phyloP scores from a whole-genome alignment of 2,797 vertebrate genomes.

The Notamacropus eugenii region DNA sequence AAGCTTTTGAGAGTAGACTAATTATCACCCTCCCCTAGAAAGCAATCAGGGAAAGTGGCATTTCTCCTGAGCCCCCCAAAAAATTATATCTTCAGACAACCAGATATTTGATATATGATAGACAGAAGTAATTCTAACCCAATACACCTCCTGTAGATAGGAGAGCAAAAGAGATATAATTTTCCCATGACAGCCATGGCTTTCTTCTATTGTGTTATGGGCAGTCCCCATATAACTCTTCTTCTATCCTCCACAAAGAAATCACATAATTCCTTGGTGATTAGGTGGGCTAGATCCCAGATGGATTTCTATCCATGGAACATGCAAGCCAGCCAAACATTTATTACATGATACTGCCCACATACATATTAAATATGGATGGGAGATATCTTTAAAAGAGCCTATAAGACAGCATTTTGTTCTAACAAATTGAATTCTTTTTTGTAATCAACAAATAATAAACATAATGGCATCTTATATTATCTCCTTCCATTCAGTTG shows the following conservation, averaged over 20 bases:
- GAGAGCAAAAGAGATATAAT: not conserved
- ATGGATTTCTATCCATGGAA: not conserved
- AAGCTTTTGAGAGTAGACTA: not conserved
- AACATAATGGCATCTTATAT: not conserved
- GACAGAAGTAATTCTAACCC: not conserved
- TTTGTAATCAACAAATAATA: not conserved
- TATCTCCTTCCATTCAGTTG: not conserved
- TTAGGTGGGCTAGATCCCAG: not conserved
- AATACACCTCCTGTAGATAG: not conserved
- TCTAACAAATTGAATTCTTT: not conserved
- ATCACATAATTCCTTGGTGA: not conserved
- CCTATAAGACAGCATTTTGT: not conserved
- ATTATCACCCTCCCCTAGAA: not conserved
- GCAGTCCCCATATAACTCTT: not conserved
- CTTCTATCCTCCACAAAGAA: not conserved
- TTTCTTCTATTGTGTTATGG: not conserved
- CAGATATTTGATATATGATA: not conserved
- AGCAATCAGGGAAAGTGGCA: not conserved
- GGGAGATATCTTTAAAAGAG: not conserved
- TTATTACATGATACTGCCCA: not conserved
- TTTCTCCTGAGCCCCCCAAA: not conserved
- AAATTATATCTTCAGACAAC: not conserved
- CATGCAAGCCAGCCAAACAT: not conserved
- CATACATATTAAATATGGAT: not conserved
- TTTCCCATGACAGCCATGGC: not conserved